Percentiles rank a stretch among this genome's conserved stretches.
Conservation (phyloP, 2,797 vertebrate genomes). For the Protonibea diacanthus region DNA sequence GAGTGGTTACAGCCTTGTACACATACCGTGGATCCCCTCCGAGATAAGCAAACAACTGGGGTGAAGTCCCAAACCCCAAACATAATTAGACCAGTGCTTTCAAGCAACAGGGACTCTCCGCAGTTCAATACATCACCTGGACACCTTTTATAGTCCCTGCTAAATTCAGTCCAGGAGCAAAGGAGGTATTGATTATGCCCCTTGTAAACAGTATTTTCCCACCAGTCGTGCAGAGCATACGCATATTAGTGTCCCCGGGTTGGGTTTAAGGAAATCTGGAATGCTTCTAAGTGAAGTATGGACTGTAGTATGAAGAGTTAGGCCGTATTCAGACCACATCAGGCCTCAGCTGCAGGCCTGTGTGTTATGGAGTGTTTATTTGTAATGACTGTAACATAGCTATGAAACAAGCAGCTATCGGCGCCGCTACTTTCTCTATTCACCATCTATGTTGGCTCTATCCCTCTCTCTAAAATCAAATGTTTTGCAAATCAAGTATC, state of each 20-base stretch:
- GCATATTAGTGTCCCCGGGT: slow-evolving; percentile 13
- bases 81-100: slow-evolving; percentile 70
- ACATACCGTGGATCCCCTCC: slow-evolving; percentile 41
- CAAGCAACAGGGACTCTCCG: slow-evolving; percentile 42
- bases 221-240: slow-evolving; percentile 16
- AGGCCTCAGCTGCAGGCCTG: too few species aligned
- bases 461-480: too few species aligned
- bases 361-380: too few species aligned
- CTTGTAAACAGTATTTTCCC: slow-evolving; percentile 63
- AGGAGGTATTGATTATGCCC: slow-evolving; percentile 68
- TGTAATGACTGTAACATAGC: too few species aligned
- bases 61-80: slow-evolving; percentile 66
- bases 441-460: too few species aligned
- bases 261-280: slow-evolving; percentile 21
- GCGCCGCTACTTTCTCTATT: too few species aligned
- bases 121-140: slow-evolving; percentile 65
- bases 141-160: slow-evolving; percentile 69
- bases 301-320: neutral
- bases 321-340: too few species aligned
- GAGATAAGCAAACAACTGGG: slow-evolving; percentile 52
- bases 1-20: slow-evolving; percentile 37
- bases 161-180: slow-evolving; percentile 61
- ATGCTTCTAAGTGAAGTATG: neutral
- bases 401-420: too few species aligned
- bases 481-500: too few species aligned